Conservation (phyloP, 2,113 vertebrate genomes). For the Nerophis ophidion region DNA sequence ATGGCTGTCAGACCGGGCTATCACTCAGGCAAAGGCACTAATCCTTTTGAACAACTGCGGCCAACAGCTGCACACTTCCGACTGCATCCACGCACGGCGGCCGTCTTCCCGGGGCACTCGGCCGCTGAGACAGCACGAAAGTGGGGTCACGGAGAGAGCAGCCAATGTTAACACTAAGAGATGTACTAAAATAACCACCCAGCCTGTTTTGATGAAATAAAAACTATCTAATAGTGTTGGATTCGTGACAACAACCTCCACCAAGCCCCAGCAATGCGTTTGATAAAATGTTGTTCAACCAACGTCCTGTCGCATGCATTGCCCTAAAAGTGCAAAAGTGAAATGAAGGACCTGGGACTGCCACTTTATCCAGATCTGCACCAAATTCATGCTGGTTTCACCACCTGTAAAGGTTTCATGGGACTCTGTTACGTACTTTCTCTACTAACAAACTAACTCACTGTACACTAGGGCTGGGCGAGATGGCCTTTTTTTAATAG, state of each 20-base stretch:
- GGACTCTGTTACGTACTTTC: too few relatives aligned
- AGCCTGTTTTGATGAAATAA: not conserved
- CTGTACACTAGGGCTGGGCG: too few relatives aligned
- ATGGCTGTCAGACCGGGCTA: conserved; percentile 43
- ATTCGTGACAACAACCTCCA: not conserved
- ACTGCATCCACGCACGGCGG: conserved; percentile 35
- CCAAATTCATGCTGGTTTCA: too few relatives aligned
- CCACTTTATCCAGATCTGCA: too few relatives aligned
- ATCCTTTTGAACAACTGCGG: conserved; percentile 58
- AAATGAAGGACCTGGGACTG: too few relatives aligned
- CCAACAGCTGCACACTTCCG: conserved; percentile 61
- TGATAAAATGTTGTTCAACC: too few relatives aligned
- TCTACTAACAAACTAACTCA: too few relatives aligned
- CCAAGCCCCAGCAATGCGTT: too few relatives aligned
- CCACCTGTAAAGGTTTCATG: too few relatives aligned
- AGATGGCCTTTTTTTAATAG: too few relatives aligned
- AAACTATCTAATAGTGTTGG: not conserved
- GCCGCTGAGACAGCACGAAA: conserved; percentile 25
- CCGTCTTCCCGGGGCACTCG: conserved; percentile 27
- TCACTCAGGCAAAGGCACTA: conserved; percentile 60
- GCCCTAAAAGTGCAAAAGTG: too few relatives aligned
- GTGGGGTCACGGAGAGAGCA: conserved; percentile 24
- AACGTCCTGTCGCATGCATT: too few relatives aligned
- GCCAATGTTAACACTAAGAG: conserved; percentile 29
- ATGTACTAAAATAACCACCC: conserved; percentile 6